These are phyloP conservation scores for Motacilla tschutschensis DNA, from an alignment of 2,113 vertebrate species.

Conservation along the genomic window DNA sequence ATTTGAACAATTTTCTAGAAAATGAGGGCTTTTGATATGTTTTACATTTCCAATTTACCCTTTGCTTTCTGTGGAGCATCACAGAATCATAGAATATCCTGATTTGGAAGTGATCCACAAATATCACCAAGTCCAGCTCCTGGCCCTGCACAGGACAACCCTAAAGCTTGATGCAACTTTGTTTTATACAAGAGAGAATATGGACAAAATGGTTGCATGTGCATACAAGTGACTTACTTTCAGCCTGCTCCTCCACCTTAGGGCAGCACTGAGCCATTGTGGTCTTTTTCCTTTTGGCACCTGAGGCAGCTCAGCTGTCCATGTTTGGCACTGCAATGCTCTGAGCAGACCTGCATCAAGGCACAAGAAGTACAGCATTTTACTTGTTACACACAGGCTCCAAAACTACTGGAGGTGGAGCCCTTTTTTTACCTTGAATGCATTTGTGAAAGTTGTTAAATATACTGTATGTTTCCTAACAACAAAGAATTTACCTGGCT, in stretches of 20 bases:
- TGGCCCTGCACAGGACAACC: too few species aligned
- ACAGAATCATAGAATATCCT: neutral
- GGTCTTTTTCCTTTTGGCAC: neutral
- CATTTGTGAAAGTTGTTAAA: neutral
- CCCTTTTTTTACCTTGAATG: neutral
- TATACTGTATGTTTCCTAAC: neutral
- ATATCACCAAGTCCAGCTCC: neutral
- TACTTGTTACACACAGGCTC: neutral
- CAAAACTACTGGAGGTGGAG: neutral
- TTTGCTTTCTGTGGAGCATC: neutral
- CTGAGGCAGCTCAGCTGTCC: neutral
- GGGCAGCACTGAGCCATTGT: neutral
- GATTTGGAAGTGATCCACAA: neutral
- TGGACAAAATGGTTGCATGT: neutral
- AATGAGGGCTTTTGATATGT: neutral
- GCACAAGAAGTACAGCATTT: neutral
- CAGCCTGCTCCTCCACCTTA: neutral
- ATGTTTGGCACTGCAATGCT: neutral
- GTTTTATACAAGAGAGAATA: fast-evolving
- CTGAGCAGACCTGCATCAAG: neutral
- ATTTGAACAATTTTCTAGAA: neutral
- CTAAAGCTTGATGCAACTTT: neutral
- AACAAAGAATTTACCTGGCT: neutral
- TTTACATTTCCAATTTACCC: neutral
- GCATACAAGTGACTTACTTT: neutral